phyloP scores from a whole-genome alignment of 2,888 invertebrate genomes.

The Muschampia staudingeri region DNA sequence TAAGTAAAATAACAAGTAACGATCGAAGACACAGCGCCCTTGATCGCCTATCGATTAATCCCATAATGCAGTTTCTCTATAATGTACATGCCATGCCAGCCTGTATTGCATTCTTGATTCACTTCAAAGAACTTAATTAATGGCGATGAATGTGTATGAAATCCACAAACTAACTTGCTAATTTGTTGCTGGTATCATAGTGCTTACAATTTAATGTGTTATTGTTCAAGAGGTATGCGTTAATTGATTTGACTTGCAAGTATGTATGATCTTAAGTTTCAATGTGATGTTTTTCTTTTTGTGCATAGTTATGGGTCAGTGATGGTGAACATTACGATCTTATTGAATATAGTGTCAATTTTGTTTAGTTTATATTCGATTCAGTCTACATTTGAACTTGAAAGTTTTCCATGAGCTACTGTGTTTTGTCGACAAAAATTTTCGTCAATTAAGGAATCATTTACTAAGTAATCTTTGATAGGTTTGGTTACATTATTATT shows the following conservation, averaged over 20 bases:
- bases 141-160: background rate
- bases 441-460: too few relatives aligned
- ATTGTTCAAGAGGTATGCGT: background rate
- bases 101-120: constrained; percentile 6
- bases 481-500: too few relatives aligned
- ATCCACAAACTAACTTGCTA: background rate
- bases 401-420: too few relatives aligned
- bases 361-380: background rate
- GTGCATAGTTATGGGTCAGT: too few relatives aligned
- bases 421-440: too few relatives aligned
- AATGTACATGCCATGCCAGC: constrained; percentile 20
- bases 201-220: background rate
- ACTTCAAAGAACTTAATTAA: background rate
- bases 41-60: constrained; percentile 52
- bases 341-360: background rate
- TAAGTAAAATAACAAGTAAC: constrained; percentile 47
- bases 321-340: background rate
- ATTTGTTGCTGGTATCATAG: background rate
- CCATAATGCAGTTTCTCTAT: constrained; percentile 48
- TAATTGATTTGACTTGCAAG: background rate
- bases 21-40: constrained; percentile 48
- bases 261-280: too few relatives aligned
- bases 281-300: too few relatives aligned
- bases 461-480: too few relatives aligned
- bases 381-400: too few relatives aligned